Conservation (phyloP, 2,888 invertebrate species). For the Hemithea aestivaria region DNA sequence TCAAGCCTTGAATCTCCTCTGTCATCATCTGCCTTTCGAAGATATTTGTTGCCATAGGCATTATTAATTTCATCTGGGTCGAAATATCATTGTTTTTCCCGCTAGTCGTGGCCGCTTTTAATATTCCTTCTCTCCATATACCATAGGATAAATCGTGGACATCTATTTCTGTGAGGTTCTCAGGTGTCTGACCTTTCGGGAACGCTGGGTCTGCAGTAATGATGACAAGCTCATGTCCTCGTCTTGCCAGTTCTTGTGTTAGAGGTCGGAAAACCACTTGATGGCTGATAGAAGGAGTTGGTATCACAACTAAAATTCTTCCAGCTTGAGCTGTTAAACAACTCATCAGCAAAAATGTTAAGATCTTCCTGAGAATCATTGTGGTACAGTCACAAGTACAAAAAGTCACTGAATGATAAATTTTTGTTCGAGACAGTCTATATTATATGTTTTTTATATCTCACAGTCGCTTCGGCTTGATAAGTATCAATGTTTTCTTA, state of each 20-base stretch:
- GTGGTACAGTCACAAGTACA: too few relatives aligned
- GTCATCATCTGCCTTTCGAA: conserved; percentile 30
- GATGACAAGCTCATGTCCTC: conserved; percentile 38
- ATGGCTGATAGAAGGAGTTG: conserved; percentile 7
- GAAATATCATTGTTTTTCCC: neutral
- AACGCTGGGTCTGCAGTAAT: conserved; percentile 53
- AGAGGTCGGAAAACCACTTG: conserved; percentile 52
- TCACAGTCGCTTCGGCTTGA: too few relatives aligned
- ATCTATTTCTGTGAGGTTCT: conserved; percentile 50
- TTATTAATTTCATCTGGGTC: neutral
- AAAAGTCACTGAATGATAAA: too few relatives aligned
- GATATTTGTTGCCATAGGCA: conserved; percentile 8
- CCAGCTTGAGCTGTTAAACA: too few relatives aligned
- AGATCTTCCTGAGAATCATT: too few relatives aligned
- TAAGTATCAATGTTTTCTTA: too few relatives aligned
- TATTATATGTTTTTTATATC: too few relatives aligned
- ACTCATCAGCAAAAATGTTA: too few relatives aligned
- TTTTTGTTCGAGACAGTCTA: too few relatives aligned
- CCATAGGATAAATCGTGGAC: conserved; percentile 37
- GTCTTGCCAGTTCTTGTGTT: conserved; percentile 40
- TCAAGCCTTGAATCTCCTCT: conserved; percentile 28
- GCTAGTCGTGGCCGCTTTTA: neutral
- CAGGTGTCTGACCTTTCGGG: conserved; percentile 18
- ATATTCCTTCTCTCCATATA: conserved; percentile 22
- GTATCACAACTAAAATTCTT: conserved; percentile 6